Evolutionary conservation across 2,888 invertebrate species (phyloP).

Genomic region (Mechanitis mazaeus): DNA sequence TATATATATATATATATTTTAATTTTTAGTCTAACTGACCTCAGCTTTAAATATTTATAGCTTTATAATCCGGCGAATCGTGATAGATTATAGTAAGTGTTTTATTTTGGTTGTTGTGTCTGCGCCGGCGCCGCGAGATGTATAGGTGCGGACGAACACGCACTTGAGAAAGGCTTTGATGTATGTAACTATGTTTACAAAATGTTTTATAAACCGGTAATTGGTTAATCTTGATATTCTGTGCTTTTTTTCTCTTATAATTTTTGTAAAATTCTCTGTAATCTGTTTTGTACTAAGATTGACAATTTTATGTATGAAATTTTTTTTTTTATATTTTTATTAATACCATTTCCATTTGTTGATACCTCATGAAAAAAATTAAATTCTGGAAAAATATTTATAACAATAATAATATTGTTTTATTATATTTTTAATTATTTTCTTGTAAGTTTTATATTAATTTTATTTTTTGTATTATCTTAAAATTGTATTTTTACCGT

Average conservation of each 20-base stretch:
- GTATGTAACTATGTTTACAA: constrained; percentile 22
- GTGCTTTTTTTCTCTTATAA: background rate
- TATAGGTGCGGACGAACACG: constrained; percentile 46
- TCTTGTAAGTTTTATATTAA: too few species aligned
- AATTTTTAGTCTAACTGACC: constrained; percentile 20
- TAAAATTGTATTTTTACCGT: too few species aligned
- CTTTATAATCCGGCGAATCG: constrained; percentile 23
- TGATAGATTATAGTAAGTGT: constrained; percentile 62
- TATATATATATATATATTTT: too few species aligned
- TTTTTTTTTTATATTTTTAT: too few species aligned
- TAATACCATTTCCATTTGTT: too few species aligned
- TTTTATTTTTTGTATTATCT: too few species aligned
- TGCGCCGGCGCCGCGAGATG: constrained; percentile 50
- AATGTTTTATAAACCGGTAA: constrained; percentile 25
- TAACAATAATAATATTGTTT: too few species aligned
- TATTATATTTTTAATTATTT: too few species aligned
- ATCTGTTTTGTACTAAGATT: too few species aligned
- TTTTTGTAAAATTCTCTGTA: background rate
- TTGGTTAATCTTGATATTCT: constrained; percentile 26
- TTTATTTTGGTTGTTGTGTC: constrained; percentile 64
- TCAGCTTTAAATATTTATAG: constrained; percentile 38
- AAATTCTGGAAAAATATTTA: too few species aligned
- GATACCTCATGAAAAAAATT: too few species aligned
- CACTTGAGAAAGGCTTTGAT: constrained; percentile 30
- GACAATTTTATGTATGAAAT: too few species aligned